Percentiles rank a stretch among this genome's conserved stretches.
These are phyloP conservation scores for Orycteropus afer DNA, from an alignment of 2,113 vertebrate genomes.

Conservation along the genomic window DNA sequence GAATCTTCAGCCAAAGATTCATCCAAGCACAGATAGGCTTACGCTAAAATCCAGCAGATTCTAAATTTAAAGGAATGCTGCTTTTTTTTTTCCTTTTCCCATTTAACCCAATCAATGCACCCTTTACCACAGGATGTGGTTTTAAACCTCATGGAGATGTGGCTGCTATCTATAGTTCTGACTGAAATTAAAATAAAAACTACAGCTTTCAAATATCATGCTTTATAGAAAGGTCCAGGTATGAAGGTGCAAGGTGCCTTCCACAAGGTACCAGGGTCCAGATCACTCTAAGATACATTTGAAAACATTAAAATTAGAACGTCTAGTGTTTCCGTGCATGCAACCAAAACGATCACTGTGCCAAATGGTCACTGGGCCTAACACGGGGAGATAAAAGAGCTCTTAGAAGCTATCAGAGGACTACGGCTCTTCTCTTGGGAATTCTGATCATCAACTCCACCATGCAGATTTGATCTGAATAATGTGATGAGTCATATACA, in stretches of 20 bases:
- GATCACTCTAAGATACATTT: not conserved
- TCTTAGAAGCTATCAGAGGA: not conserved
- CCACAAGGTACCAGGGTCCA: not conserved
- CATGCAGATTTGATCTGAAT: not conserved
- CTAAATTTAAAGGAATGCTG: not conserved
- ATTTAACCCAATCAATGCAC: not conserved
- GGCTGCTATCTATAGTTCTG: not conserved
- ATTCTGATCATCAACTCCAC: not conserved
- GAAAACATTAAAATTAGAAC: not conserved
- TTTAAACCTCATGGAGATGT: slow-evolving; percentile 1
- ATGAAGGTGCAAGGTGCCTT: not conserved
- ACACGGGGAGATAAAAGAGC: not conserved
- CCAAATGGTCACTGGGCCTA: not conserved
- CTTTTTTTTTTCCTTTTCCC: not conserved
- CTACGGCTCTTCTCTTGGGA: not conserved
- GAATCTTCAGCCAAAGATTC: not conserved
- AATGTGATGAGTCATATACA: not conserved
- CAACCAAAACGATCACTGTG: no score
- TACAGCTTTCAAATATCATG: not conserved
- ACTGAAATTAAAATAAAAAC: not conserved
- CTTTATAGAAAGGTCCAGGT: not conserved
- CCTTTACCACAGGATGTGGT: not conserved
- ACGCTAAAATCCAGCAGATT: not conserved
- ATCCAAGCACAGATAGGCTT: not conserved
- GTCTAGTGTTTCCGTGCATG: not conserved